Conservation (phyloP, 92 coral and sea anemone species). For the Pocillopora grandis region DNA sequence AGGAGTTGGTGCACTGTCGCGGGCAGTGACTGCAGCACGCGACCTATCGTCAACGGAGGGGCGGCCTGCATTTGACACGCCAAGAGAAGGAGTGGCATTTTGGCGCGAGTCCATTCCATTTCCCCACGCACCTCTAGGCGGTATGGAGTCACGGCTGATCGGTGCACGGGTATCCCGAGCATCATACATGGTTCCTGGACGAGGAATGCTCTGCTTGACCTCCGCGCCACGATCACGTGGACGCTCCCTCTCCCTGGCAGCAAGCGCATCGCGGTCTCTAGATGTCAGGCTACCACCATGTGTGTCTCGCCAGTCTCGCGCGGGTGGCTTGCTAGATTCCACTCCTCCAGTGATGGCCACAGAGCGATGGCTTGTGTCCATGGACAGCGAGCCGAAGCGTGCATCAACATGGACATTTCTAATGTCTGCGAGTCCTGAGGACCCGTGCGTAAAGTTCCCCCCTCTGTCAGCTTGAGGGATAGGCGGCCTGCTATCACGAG, state of each 20-base stretch:
- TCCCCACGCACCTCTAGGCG: conserved; percentile 85
- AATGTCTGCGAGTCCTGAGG: conserved; percentile 57
- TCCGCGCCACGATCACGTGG: conserved; percentile 86
- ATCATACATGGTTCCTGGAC: conserved; percentile 62
- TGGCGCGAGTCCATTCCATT: conserved; percentile 58
- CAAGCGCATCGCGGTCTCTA: conserved; percentile 71
- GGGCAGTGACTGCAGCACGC: conserved; percentile 66
- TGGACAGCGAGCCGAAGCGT: conserved; percentile 58
- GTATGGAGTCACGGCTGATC: conserved; percentile 70
- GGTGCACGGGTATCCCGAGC: conserved; percentile 81
- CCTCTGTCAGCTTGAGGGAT: conserved; percentile 64
- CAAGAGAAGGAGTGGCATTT: conserved; percentile 55
- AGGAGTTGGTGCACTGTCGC: conserved; percentile 64
- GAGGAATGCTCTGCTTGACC: conserved; percentile 57
- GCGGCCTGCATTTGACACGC: conserved; percentile 60
- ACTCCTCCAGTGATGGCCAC: conserved; percentile 53
- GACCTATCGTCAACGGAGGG: conserved; percentile 71
- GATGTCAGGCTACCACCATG: conserved; percentile 69
- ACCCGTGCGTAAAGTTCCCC: conserved; percentile 46
- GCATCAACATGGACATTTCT: conserved; percentile 72
- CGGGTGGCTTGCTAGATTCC: conserved; percentile 66
- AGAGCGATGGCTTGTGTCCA: conserved; percentile 67
- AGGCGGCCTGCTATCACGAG: conserved; percentile 86
- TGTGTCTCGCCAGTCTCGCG: conserved; percentile 87
- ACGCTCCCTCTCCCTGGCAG: conserved; percentile 80